These are phyloP conservation scores for Serripes groenlandicus DNA, from an alignment of 2,888 invertebrate genomes.

Conservation along the genomic window DNA sequence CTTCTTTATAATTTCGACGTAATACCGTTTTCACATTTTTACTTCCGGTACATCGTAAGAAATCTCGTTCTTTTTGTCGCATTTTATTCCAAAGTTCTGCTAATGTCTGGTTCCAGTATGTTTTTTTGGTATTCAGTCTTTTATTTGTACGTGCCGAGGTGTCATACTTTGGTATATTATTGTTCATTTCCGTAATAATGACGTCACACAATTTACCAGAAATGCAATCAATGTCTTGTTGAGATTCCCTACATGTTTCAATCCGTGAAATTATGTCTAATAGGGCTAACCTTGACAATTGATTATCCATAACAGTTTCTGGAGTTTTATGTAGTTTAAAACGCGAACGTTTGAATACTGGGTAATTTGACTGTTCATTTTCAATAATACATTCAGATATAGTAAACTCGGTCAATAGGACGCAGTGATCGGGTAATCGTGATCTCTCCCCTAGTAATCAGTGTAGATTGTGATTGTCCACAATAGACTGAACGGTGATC, in stretches of 20 bases:
- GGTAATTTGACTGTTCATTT: not conserved
- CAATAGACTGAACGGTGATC: not conserved
- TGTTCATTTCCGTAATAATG: slow-evolving; percentile 39
- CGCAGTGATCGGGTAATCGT: slow-evolving; percentile 1
- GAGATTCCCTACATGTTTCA: not conserved
- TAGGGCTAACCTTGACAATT: not conserved
- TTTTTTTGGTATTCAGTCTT: slow-evolving; percentile 28
- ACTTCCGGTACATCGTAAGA: slow-evolving; percentile 11
- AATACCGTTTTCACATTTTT: not conserved
- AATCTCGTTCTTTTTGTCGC: slow-evolving; percentile 17
- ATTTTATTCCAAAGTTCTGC: slow-evolving; percentile 24
- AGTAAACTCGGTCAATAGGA: not conserved
- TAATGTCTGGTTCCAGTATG: slow-evolving; percentile 41
- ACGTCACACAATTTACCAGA: slow-evolving; percentile 4
- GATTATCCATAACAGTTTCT: not conserved
- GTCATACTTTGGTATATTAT: slow-evolving; percentile 23
- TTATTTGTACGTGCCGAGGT: slow-evolving; percentile 15
- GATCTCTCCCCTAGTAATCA: not conserved
- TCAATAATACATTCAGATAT: not conserved
- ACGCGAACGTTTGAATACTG: not conserved
- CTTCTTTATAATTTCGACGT: no score
- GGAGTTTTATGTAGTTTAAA: not conserved
- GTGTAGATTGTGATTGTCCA: not conserved
- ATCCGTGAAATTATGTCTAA: not conserved
- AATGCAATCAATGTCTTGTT: not conserved